Evolutionary conservation across 2,113 vertebrate genomes (phyloP), one percentile per base, ranked within the genome.

Genomic region (Pachypanchax playfairii): DNA sequence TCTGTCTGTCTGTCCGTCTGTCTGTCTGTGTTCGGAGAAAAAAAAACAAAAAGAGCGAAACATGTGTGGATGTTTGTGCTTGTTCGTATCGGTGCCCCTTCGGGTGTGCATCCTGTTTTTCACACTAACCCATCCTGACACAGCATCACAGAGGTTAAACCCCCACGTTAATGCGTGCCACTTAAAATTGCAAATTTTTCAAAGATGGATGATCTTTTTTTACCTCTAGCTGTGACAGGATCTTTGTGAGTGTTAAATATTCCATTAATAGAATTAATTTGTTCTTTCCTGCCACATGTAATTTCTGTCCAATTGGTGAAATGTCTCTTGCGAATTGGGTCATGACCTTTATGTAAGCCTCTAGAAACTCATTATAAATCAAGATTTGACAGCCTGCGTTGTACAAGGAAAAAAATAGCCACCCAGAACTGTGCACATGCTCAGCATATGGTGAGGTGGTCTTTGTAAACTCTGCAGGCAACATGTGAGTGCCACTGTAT

Each of bases 261-360:
- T 89, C 83, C 78, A 84, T 87, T 88, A 86, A 75, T 84, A 81
- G 67, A 88, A 84, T 79, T 63, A 84, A 87, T 89, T 75, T 87
- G 77, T 80, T 79, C 79, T 78, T 66, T 53, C 69, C 84, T 85
- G 88, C 84, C 89, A 83, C 72, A 77, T 86, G 69, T 75, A 51
- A 88, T 89, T 85, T 87, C 62, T 77, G 57, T 87, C 80, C 74
- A 80, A 74, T 74, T 74, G 60, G 60, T 52, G 63, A 69, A 65
- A 80, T 75, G 75, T 80, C 79, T 71, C 49, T 28, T 36, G 64
- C 36, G 64, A 70, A 57, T 79, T 28, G 54, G 66, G 77, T 83
- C 74, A 39, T 54, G 70, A 79, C 73, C 80, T 87, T 82, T 63
- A 55, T 82, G 79, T 87, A 75, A 65, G 43, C 48, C 54, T 83